phyloP scores from a whole-genome alignment of 2,888 invertebrate species.

The Seira musarum region DNA sequence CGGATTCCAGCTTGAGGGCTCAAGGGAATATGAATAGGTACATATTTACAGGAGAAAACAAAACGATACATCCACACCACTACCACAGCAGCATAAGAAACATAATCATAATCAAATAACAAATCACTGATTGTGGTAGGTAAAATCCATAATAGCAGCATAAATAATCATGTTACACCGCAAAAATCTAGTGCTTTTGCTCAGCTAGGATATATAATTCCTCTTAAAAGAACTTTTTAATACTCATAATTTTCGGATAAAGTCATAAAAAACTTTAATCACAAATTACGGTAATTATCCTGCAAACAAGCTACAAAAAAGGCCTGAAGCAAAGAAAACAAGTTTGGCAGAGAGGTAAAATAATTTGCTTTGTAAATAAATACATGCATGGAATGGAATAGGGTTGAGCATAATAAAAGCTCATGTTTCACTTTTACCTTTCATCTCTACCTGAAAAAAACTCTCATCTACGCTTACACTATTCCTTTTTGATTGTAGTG shows the following conservation, averaged over 20 bases:
- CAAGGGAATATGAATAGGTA: background rate
- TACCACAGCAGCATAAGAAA: background rate
- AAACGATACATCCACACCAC: background rate
- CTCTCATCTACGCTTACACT: background rate
- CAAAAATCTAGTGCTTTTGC: conserved; percentile 1
- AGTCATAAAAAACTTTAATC: conserved; percentile 54
- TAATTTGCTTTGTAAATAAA: no score
- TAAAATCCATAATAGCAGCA: background rate
- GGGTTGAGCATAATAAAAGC: no score
- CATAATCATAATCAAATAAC: conserved; percentile 3
- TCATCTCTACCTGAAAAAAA: background rate
- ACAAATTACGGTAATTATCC: conserved; percentile 55
- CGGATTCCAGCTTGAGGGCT: background rate
- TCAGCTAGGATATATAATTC: background rate
- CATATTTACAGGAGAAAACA: conserved; percentile 4
- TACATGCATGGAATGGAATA: no score
- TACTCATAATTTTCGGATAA: conserved; percentile 25
- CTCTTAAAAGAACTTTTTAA: background rate
- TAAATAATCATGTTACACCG: conserved; percentile 18
- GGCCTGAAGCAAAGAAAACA: no score
- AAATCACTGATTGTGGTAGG: conserved; percentile 31
- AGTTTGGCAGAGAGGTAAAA: conserved; percentile 20
- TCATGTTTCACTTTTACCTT: background rate
- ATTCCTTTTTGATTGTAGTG: background rate
- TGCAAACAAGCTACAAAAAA: conserved; percentile 35